Conservation (phyloP, 2,888 invertebrate species). For the Chouioia cunea region DNA sequence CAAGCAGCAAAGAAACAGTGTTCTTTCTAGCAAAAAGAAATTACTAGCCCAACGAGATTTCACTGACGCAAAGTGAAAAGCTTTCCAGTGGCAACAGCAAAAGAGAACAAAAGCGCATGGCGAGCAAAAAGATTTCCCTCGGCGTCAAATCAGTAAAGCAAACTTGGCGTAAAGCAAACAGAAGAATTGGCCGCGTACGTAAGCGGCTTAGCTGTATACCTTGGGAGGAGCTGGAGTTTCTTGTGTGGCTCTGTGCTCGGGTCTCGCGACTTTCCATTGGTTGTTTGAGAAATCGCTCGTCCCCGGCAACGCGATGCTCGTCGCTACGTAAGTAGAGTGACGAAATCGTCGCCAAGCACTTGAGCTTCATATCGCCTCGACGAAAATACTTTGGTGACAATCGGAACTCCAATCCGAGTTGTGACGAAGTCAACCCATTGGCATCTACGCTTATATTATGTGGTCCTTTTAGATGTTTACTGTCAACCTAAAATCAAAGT, state of each 20-base stretch:
- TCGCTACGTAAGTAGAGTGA: conserved; percentile 87
- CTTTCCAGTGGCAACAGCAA: background rate
- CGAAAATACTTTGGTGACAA: conserved; percentile 85
- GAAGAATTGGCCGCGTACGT: background rate
- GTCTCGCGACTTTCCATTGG: conserved; percentile 64
- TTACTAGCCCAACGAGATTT: conserved; percentile 29
- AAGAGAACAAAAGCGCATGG: background rate
- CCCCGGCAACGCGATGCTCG: conserved; percentile 87
- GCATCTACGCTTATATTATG: conserved; percentile 69
- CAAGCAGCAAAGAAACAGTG: too few relatives aligned
- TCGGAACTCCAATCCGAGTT: conserved; percentile 82
- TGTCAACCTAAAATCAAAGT: conserved; percentile 51
- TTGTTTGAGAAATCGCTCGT: conserved; percentile 68
- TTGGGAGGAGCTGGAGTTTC: conserved; percentile 51
- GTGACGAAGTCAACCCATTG: conserved; percentile 80
- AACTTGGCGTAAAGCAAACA: conserved; percentile 2
- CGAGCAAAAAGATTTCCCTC: conserved; percentile 26
- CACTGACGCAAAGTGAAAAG: background rate
- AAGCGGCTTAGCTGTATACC: conserved; percentile 22
- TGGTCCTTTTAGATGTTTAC: conserved; percentile 65
- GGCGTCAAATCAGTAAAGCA: conserved; percentile 1
- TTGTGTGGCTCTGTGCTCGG: conserved; percentile 61
- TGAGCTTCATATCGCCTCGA: conserved; percentile 86
- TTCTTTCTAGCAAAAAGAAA: conserved; percentile 2
- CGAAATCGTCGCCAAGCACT: conserved; percentile 89